These are phyloP conservation scores for Berghia stephanieae DNA, from an alignment of 1,140 invertebrate genomes.

Conservation along the genomic window DNA sequence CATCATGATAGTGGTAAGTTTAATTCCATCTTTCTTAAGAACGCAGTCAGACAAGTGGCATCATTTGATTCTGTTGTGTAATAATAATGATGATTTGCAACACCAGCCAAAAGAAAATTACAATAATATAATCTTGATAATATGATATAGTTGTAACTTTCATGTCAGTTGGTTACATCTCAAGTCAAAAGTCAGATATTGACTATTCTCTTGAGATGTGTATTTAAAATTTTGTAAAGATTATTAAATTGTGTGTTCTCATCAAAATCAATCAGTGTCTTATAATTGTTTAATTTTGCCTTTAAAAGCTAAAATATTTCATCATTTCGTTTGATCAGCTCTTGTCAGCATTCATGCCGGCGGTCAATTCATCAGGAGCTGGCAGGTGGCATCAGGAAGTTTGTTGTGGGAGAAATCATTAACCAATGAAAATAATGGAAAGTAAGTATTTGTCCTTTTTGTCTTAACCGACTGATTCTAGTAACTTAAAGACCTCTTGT, in stretches of 20 bases:
- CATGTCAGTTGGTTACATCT: neutral
- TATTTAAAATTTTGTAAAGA: too few relatives aligned
- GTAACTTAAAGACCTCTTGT: too few relatives aligned
- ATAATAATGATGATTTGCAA: neutral
- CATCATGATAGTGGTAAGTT: slow-evolving; percentile 49
- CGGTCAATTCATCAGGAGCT: slow-evolving; percentile 80
- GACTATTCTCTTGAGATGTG: neutral
- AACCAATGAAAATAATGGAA: slow-evolving; percentile 29
- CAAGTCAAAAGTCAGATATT: neutral
- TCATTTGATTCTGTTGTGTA: neutral
- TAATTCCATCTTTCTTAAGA: neutral
- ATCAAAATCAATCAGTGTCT: neutral
- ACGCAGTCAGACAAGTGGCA: neutral
- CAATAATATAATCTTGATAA: too few relatives aligned
- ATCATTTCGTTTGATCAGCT: slow-evolving; percentile 36
- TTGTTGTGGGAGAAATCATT: slow-evolving; percentile 42
- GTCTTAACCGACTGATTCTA: neutral
- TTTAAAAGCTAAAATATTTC: neutral
- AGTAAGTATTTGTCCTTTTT: slow-evolving; percentile 27
- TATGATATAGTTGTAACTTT: neutral
- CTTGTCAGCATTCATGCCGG: slow-evolving; percentile 77
- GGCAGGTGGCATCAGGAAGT: slow-evolving; percentile 73
- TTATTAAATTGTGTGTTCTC: too few relatives aligned
- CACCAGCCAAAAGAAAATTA: neutral
- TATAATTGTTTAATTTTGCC: neutral